Conservation (phyloP, 2,888 invertebrate species). For the Anarsia innoxiella region DNA sequence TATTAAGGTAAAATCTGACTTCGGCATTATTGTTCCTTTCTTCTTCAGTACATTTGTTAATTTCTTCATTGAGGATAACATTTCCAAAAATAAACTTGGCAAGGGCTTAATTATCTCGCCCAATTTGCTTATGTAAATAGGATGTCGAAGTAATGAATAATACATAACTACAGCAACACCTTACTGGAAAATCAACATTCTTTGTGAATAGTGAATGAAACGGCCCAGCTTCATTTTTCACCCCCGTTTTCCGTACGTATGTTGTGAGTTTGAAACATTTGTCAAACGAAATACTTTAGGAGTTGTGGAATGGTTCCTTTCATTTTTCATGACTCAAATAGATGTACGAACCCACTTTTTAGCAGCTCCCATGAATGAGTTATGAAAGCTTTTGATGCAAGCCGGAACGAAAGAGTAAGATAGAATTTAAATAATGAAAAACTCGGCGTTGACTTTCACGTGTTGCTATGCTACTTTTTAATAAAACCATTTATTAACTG, state of each 20-base stretch:
- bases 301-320: conserved; percentile 8
- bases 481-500: no score
- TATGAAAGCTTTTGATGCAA: neutral
- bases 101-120: conserved; percentile 23
- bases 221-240: conserved; percentile 28
- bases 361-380: neutral
- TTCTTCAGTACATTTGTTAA: no score
- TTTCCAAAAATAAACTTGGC: conserved; percentile 3
- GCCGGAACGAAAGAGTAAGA: no score
- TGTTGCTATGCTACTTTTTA: no score
- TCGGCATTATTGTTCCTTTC: no score
- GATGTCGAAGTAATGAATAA: conserved; percentile 36
- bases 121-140: conserved; percentile 44
- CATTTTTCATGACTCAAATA: conserved; percentile 5
- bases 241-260: conserved; percentile 23
- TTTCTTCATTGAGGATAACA: neutral
- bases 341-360: conserved; percentile 2
- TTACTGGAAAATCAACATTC: conserved; percentile 33
- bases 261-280: conserved; percentile 17
- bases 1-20: no score
- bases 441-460: no score
- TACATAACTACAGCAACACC: conserved; percentile 29
- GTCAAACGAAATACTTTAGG: conserved; percentile 14
- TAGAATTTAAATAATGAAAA: no score
- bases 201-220: conserved; percentile 43